A percentile compares a stretch with the other conserved stretches of the same genome.
Evolutionary conservation across 2,113 vertebrate genomes (phyloP).

Genomic region (Mystacornis crossleyi): DNA sequence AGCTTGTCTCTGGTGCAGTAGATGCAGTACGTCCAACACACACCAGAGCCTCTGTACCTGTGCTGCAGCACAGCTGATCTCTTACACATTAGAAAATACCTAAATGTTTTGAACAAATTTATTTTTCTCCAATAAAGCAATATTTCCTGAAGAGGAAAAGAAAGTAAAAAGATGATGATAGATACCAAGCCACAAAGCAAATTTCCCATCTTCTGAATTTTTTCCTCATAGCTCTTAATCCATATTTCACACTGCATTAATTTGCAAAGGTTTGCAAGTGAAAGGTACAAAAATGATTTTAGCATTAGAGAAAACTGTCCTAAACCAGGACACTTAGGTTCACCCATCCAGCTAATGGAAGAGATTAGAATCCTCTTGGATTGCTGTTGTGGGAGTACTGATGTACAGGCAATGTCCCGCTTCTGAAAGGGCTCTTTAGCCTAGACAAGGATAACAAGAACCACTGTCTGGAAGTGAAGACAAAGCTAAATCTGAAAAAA

Average conservation of each 20-base stretch:
- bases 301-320: background rate
- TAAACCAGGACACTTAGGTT: background rate
- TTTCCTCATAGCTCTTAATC: background rate
- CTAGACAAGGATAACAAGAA: background rate
- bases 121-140: background rate
- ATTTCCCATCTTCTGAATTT: background rate
- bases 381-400: background rate
- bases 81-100: background rate
- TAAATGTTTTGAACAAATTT: background rate
- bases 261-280: background rate
- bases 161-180: background rate
- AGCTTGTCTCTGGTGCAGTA: background rate
- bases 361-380: background rate
- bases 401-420: background rate
- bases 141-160: background rate
- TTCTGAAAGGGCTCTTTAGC: background rate
- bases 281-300: background rate
- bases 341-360: background rate
- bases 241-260: background rate
- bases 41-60: background rate
- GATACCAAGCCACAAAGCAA: background rate
- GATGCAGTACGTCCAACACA: background rate
- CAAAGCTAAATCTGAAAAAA: background rate
- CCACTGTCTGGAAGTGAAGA: background rate
- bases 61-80: background rate